phyloP scores from a whole-genome alignment of 2,888 invertebrate genomes.

The Drosophila hamatofila region DNA sequence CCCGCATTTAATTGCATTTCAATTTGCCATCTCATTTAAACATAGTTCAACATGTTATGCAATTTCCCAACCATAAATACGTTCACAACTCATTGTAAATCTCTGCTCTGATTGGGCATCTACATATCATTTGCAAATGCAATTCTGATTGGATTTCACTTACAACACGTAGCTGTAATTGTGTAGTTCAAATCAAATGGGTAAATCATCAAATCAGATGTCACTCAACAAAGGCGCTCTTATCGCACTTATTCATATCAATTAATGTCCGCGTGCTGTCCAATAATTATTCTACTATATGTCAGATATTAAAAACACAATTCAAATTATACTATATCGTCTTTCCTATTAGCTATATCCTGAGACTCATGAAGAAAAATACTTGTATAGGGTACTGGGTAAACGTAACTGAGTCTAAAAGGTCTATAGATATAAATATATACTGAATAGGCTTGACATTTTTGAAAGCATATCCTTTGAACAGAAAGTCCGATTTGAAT shows the following conservation, averaged over 20 bases:
- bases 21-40: slow-evolving; percentile 21
- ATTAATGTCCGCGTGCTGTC: slow-evolving; percentile 24
- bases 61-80: slow-evolving; percentile 11
- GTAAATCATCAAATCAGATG: slow-evolving; percentile 3
- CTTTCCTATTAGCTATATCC: too few relatives aligned
- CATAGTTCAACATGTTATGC: not conserved
- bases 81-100: not conserved
- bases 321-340: not conserved
- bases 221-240: too few relatives aligned
- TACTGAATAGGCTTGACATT: too few relatives aligned
- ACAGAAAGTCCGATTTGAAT: not conserved
- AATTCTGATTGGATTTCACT: not conserved
- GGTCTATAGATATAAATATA: too few relatives aligned
- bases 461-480: too few relatives aligned
- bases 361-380: too few relatives aligned
- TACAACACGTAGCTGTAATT: not conserved
- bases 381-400: too few relatives aligned
- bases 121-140: not conserved
- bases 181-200: not conserved
- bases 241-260: slow-evolving; percentile 28
- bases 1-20: slow-evolving; percentile 30
- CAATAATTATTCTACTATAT: not conserved
- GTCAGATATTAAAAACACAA: not conserved
- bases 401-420: too few relatives aligned
- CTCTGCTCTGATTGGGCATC: not conserved